Conservation (phyloP, 2,113 vertebrate genomes). For the Pao palembangensis region DNA sequence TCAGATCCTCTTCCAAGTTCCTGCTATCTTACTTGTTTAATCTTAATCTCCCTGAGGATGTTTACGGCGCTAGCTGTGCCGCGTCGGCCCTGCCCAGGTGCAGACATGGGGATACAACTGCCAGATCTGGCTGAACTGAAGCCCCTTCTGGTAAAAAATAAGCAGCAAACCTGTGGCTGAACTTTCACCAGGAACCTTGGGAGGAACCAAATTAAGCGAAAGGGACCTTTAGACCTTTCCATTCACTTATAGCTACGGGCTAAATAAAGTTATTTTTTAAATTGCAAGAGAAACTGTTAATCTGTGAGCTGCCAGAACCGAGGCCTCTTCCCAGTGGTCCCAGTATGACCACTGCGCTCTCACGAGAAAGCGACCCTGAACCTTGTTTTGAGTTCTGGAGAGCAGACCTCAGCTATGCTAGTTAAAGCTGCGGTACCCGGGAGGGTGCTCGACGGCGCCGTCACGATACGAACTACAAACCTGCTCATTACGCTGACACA, state of each 20-base stretch:
- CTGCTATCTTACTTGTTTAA: slow-evolving; percentile 68
- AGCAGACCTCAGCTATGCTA: background rate
- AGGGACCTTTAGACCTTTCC: no score
- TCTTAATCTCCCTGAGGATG: slow-evolving; percentile 56
- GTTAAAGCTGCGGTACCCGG: slow-evolving; percentile 10
- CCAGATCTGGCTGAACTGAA: background rate
- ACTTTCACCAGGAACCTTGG: no score
- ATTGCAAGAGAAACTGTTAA: no score
- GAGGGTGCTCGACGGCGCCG: background rate
- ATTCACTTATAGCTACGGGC: no score
- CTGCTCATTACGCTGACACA: slow-evolving; percentile 8
- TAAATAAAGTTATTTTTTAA: no score
- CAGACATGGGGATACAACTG: slow-evolving; percentile 14
- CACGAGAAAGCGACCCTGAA: no score
- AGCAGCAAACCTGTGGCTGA: no score
- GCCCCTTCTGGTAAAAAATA: no score
- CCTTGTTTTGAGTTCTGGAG: background rate
- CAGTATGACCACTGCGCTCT: no score
- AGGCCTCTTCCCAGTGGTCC: no score
- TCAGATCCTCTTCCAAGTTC: slow-evolving; percentile 79
- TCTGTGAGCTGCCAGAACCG: no score
- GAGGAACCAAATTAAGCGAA: no score
- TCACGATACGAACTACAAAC: background rate
- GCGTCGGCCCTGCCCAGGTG: slow-evolving; percentile 34
- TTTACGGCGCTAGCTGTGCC: slow-evolving; percentile 48